Conservation (phyloP, 2,113 vertebrate genomes). For the Ptyas mucosa region DNA sequence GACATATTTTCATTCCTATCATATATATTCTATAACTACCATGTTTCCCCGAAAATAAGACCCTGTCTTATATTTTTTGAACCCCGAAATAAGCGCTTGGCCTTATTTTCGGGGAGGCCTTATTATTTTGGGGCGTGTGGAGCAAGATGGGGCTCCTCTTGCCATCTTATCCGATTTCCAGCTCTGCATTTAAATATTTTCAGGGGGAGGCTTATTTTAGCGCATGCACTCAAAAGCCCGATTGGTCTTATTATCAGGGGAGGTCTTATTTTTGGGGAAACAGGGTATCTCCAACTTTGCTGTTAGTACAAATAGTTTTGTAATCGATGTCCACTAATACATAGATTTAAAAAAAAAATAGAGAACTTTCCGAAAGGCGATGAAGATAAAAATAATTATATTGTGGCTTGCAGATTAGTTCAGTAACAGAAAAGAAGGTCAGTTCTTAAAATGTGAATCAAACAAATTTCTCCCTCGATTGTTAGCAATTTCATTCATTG, state of each 20-base stretch:
- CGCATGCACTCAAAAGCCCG: no score
- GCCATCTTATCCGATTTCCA: no score
- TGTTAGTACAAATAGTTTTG: background rate
- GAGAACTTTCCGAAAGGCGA: background rate
- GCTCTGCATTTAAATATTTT: no score
- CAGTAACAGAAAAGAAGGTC: background rate
- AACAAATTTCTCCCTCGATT: background rate
- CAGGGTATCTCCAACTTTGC: background rate
- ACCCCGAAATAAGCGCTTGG: no score
- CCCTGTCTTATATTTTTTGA: no score
- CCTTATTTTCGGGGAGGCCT: no score
- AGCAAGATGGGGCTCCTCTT: no score
- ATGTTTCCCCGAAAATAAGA: no score
- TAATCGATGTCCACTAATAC: background rate
- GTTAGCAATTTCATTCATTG: constrained; percentile 29
- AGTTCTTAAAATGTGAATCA: background rate
- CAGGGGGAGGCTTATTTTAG: no score
- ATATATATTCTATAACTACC: background rate
- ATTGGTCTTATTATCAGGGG: no score
- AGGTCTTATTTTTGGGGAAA: no score
- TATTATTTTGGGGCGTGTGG: no score
- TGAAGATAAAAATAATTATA: background rate
- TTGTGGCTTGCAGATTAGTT: background rate
- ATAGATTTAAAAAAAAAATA: background rate
- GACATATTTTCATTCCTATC: background rate